These are phyloP conservation scores for Heterodera carotae DNA, from an alignment of 1,140 invertebrate genomes.

Conservation along the genomic window DNA sequence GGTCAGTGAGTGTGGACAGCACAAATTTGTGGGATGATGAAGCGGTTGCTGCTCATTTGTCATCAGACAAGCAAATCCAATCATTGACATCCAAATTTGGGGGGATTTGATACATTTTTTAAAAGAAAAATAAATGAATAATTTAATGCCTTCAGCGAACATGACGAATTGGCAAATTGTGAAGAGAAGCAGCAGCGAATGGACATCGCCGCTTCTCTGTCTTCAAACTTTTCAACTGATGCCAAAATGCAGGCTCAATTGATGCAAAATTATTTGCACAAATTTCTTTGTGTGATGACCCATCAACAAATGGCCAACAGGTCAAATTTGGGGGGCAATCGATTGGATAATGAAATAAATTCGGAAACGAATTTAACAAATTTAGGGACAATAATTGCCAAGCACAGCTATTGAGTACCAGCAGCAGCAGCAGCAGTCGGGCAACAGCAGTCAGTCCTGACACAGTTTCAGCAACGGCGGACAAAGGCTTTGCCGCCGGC, in stretches of 20 bases:
- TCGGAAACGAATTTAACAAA: neutral
- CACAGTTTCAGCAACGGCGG: neutral
- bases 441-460: neutral
- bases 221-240: neutral
- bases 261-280: constrained; percentile 16
- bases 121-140: too few species aligned
- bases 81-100: too few species aligned
- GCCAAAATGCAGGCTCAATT: neutral
- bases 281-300: neutral
- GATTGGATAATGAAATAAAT: too few species aligned
- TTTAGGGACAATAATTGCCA: neutral
- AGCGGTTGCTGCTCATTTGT: too few species aligned
- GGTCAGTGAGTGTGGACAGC: neutral
- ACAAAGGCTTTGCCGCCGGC: neutral
- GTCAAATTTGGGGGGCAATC: neutral
- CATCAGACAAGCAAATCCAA: too few species aligned
- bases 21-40: too few species aligned
- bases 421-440: neutral
- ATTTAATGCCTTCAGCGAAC: neutral
- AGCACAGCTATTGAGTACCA: neutral
- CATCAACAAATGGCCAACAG: neutral
- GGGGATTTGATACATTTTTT: too few species aligned
- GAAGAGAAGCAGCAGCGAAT: too few species aligned
- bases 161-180: neutral
- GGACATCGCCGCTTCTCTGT: neutral